These are phyloP conservation scores for Coilia nasus DNA, from an alignment of 2,797 vertebrate species.

Conservation along the genomic window DNA sequence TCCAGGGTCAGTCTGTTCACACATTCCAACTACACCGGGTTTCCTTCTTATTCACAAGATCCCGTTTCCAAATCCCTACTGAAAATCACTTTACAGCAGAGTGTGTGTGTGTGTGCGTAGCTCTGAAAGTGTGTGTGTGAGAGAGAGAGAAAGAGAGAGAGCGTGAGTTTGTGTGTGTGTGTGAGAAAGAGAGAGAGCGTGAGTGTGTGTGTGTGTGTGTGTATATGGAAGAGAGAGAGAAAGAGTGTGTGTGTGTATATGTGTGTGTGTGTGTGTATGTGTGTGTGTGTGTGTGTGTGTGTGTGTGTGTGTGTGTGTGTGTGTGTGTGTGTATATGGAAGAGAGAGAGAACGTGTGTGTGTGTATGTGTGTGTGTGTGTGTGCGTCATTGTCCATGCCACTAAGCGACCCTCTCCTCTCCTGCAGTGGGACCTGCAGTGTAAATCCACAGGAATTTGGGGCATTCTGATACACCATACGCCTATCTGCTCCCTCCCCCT, in stretches of 20 bases:
- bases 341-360: no score
- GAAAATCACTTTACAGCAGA: neutral
- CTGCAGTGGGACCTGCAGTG: constrained; percentile 19
- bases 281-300: neutral
- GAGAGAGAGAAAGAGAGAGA: no score
- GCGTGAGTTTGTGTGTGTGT: no score
- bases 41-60: neutral
- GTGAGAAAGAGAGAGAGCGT: no score
- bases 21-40: neutral
- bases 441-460: constrained; percentile 36
- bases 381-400: neutral
- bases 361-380: neutral
- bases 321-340: neutral
- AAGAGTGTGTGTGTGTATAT: no score
- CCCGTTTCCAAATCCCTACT: neutral
- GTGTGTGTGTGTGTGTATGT: neutral
- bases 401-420: neutral
- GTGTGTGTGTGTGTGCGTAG: neutral
- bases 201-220: neutral
- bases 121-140: neutral
- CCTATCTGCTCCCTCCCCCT: constrained; percentile 40
- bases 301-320: neutral
- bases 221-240: no score
- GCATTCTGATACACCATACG: constrained; percentile 29
- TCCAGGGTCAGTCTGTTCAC: neutral